Evolutionary conservation across 2,888 invertebrate species (phyloP).

Genomic region (Tachina grossa): DNA sequence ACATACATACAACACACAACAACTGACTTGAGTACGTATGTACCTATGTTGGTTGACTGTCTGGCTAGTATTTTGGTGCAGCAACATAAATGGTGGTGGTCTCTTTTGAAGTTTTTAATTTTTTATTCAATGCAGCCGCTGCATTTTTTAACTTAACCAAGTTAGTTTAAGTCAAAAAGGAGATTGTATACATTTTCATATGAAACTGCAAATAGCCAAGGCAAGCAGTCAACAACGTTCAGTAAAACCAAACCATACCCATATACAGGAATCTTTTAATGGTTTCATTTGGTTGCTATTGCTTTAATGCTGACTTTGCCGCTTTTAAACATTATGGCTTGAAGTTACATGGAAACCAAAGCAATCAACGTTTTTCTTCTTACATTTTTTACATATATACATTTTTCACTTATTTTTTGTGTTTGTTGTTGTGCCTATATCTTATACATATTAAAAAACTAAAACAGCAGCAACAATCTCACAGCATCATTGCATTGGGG

Average conservation of each 20-base stretch:
- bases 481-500: conserved; percentile 55
- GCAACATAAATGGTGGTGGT: conserved; percentile 66
- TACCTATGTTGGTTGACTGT: conserved; percentile 26
- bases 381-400: conserved; percentile 16
- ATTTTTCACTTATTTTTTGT: conserved; percentile 31
- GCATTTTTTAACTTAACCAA: conserved; percentile 52
- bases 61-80: conserved; percentile 37
- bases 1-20: conserved; percentile 14
- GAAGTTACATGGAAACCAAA: conserved; percentile 70
- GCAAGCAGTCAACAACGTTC: conserved; percentile 17
- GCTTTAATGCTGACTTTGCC: conserved; percentile 62
- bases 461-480: conserved; percentile 42
- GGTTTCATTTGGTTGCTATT: conserved; percentile 58
- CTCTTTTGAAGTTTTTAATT: conserved; percentile 69
- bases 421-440: conserved; percentile 12
- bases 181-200: conserved; percentile 66
- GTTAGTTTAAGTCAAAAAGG: conserved; percentile 66
- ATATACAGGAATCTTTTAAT: conserved; percentile 64
- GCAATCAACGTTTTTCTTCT: conserved; percentile 66
- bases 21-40: conserved; percentile 23
- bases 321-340: conserved; percentile 68
- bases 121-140: conserved; percentile 53
- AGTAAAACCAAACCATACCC: conserved; percentile 63
- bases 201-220: conserved; percentile 45
- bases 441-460: conserved; percentile 18